Conservation (phyloP, 2,113 vertebrate genomes). For the Sialia sialis region DNA sequence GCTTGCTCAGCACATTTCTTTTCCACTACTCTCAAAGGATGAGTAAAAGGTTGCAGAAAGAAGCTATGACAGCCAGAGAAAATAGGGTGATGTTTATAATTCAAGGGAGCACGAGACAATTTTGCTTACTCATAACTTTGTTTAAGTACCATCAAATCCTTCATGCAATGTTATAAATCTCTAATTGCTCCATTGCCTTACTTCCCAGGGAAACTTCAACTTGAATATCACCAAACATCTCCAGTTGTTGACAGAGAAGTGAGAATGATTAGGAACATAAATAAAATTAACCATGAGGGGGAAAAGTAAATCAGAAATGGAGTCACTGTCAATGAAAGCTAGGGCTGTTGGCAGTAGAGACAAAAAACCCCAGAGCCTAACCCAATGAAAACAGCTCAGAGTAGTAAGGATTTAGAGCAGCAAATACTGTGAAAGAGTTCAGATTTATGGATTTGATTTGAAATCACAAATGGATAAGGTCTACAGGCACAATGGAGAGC, state of each 20-base stretch:
- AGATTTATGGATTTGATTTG: neutral
- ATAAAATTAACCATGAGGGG: neutral
- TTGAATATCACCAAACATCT: neutral
- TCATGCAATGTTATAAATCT: neutral
- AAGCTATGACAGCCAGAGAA: neutral
- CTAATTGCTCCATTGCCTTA: neutral
- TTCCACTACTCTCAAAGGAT: neutral
- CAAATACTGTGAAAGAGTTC: neutral
- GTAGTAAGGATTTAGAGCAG: neutral
- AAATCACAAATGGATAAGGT: neutral
- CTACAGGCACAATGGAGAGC: neutral
- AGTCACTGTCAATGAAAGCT: neutral
- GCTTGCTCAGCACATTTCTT: neutral
- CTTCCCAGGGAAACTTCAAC: neutral
- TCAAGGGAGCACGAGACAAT: neutral
- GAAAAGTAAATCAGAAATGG: neutral
- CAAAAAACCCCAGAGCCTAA: neutral
- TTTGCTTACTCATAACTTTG: neutral
- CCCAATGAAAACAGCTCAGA: neutral
- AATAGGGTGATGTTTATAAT: neutral
- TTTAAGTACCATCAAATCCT: neutral
- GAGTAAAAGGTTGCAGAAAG: neutral
- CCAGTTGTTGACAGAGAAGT: neutral
- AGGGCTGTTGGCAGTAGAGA: neutral
- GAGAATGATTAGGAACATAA: neutral